Percentiles rank a stretch among this genome's conserved stretches.
phyloP scores from a whole-genome alignment of 2,797 vertebrate genomes.

The Orientallactaga sibirica region DNA sequence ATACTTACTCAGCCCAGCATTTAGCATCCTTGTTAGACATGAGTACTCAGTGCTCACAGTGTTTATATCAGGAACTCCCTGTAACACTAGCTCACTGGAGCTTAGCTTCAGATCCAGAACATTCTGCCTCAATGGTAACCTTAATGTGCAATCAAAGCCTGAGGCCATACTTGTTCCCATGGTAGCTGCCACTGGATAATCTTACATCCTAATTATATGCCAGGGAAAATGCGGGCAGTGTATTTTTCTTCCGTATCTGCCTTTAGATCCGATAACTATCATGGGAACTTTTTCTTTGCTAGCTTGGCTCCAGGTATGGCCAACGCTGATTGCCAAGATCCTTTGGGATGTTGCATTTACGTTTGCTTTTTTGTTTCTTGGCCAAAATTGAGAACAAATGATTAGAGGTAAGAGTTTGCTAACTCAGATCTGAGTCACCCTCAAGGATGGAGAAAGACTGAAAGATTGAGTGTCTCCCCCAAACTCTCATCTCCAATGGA shows the following conservation, averaged over 20 bases:
- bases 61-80: neutral
- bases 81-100: neutral
- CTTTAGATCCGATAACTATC: conserved; percentile 38
- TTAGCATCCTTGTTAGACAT: neutral
- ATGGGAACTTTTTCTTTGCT: conserved; percentile 33
- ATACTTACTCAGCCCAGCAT: neutral
- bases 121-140: conserved; percentile 24
- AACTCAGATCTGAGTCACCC: neutral
- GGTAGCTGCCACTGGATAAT: conserved; percentile 6
- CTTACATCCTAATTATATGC: neutral
- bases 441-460: neutral
- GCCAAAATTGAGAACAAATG: neutral
- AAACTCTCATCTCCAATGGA: neutral
- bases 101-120: neutral
- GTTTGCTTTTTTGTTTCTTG: conserved; percentile 16
- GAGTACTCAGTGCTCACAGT: neutral
- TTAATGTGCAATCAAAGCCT: neutral
- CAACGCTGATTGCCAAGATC: conserved; percentile 36
- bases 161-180: neutral
- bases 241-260: conserved; percentile 50
- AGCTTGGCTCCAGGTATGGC: conserved; percentile 15
- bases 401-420: conserved; percentile 26
- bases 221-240: conserved; percentile 34
- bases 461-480: neutral
- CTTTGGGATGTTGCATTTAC: conserved; percentile 22